Conservation (phyloP, 2,113 vertebrate genomes). For the Tretioscincus oriximinensis region DNA sequence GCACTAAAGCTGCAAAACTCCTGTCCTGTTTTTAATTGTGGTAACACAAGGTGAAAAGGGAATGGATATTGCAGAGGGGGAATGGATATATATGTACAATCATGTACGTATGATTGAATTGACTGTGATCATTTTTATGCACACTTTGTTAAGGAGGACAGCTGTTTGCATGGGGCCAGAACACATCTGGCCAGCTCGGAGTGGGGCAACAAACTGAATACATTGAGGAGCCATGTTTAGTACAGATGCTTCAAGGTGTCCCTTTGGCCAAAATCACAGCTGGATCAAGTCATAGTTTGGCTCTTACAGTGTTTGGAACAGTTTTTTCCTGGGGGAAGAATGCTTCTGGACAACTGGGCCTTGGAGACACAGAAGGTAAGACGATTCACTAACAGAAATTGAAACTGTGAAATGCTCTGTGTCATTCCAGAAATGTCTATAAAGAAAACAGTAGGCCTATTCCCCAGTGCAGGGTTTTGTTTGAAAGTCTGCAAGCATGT, state of each 20-base stretch:
- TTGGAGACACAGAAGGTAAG: constrained; percentile 84
- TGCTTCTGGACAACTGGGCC: constrained; percentile 86
- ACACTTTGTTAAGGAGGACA: constrained; percentile 77
- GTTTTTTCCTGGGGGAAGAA: constrained; percentile 94
- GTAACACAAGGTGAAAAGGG: too few relatives aligned
- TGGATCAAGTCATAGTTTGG: constrained; percentile 85
- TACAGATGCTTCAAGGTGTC: constrained; percentile 80
- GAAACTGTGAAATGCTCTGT: background rate
- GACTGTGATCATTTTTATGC: background rate
- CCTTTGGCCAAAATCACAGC: constrained; percentile 85
- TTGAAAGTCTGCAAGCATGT: too few relatives aligned
- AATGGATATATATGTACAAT: too few relatives aligned
- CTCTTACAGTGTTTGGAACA: constrained; percentile 85
- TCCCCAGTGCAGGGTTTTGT: background rate
- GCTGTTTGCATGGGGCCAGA: constrained; percentile 89
- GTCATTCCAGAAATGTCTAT: background rate
- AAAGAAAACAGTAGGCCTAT: background rate
- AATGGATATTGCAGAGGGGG: too few relatives aligned
- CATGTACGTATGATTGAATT: too few relatives aligned
- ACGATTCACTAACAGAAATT: background rate
- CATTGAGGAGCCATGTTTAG: constrained; percentile 70
- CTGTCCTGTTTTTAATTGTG: too few relatives aligned
- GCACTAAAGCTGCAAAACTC: too few relatives aligned
- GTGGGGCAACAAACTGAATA: constrained; percentile 67
- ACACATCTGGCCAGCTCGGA: constrained; percentile 85